phyloP scores from a whole-genome alignment of 2,888 invertebrate species.

The Lepetodrilus schrolli region DNA sequence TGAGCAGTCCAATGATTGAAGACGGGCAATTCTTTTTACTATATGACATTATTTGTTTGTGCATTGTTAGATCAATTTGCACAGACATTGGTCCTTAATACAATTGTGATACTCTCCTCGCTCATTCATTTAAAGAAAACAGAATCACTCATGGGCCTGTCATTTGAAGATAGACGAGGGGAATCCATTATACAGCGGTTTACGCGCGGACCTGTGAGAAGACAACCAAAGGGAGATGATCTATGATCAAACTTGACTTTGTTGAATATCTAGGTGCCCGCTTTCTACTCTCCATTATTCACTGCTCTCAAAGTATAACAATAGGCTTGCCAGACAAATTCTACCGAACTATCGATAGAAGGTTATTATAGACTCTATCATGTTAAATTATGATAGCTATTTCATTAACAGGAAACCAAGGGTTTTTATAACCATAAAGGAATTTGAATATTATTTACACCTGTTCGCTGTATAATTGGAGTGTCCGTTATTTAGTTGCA shows the following conservation, averaged over 20 bases:
- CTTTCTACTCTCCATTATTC: background rate
- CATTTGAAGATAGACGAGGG: background rate
- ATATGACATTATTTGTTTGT: conserved; percentile 24
- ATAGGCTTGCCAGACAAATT: background rate
- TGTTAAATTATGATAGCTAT: too few relatives aligned
- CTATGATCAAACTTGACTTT: background rate
- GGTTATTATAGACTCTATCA: too few relatives aligned
- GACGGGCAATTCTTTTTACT: background rate
- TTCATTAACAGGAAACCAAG: too few relatives aligned
- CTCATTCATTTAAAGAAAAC: conserved; percentile 11
- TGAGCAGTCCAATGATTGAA: too few relatives aligned
- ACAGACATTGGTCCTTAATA: conserved; percentile 10
- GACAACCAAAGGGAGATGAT: background rate
- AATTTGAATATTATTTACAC: background rate
- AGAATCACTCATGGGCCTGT: conserved; percentile 2
- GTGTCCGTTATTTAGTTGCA: background rate
- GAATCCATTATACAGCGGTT: background rate
- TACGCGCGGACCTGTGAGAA: background rate
- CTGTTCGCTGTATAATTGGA: background rate
- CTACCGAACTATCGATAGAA: background rate
- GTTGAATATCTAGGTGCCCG: background rate
- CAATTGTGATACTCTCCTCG: background rate
- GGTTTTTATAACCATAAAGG: background rate
- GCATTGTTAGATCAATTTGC: conserved; percentile 16
- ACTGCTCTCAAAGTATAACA: background rate